These are phyloP conservation scores for Gallinago media DNA, from an alignment of 2,113 vertebrate species.

Conservation along the genomic window DNA sequence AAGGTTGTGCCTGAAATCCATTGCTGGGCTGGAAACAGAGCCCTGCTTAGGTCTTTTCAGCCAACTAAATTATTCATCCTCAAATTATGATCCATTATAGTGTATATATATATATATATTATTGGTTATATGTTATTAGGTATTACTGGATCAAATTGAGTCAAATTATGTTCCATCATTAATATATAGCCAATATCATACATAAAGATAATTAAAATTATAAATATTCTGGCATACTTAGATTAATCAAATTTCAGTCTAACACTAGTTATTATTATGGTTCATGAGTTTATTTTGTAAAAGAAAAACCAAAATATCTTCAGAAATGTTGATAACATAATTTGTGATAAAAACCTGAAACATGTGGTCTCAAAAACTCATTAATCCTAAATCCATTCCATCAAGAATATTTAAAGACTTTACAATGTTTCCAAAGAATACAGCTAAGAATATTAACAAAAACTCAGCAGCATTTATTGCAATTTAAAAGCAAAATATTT, in stretches of 20 bases:
- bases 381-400: not conserved
- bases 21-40: not conserved
- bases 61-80: not conserved
- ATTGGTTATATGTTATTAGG: not conserved
- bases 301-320: not conserved
- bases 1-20: not conserved
- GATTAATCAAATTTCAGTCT: not conserved
- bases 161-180: not conserved
- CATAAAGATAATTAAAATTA: not conserved
- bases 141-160: not conserved
- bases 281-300: not conserved
- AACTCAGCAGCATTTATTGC: not conserved
- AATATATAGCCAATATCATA: not conserved
- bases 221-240: not conserved
- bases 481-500: not conserved
- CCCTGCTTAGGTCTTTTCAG: not conserved
- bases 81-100: not conserved
- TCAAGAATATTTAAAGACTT: not conserved
- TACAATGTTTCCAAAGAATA: not conserved
- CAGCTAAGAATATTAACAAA: not conserved
- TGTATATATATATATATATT: too few relatives aligned
- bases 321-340: not conserved
- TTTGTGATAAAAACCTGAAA: not conserved
- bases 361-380: not conserved
- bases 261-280: not conserved